A percentile compares a stretch with the other conserved stretches of the same genome.
Evolutionary conservation across 2,888 invertebrate genomes (phyloP).

Genomic region (Allophyes oxyacanthae): DNA sequence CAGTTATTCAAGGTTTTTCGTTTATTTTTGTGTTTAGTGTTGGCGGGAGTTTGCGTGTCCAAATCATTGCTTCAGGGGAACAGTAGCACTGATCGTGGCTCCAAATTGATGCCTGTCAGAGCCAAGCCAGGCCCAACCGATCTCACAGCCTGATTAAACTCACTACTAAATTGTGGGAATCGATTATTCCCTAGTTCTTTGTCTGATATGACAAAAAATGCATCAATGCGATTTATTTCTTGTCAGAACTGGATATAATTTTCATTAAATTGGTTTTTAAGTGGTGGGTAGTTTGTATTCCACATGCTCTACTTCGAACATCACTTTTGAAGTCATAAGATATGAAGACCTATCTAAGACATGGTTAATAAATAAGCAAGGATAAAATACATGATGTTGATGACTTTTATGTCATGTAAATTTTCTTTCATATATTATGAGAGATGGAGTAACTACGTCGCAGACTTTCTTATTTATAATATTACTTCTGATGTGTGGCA

Average conservation of each 20-base stretch:
- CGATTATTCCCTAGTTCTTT: slow-evolving; percentile 60
- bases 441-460: neutral
- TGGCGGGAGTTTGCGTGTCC: slow-evolving; percentile 69
- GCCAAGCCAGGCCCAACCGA: slow-evolving; percentile 53
- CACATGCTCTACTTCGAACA: slow-evolving; percentile 1
- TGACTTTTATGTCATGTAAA: neutral
- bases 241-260: slow-evolving; percentile 16
- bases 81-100: slow-evolving; percentile 72
- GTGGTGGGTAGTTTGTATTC: slow-evolving; percentile 25
- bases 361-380: neutral
- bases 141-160: slow-evolving; percentile 64
- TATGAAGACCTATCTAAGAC: slow-evolving; percentile 3
- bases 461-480: slow-evolving; percentile 5
- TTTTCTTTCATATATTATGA: neutral
- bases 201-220: slow-evolving; percentile 45
- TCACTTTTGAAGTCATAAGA: neutral
- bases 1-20: neutral
- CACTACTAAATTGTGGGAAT: slow-evolving; percentile 76
- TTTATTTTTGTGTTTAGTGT: slow-evolving; percentile 21
- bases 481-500: slow-evolving; percentile 17
- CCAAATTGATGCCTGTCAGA: slow-evolving; percentile 80
- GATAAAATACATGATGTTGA: too few species aligned
- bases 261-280: slow-evolving; percentile 27
- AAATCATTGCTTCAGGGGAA: slow-evolving; percentile 70
- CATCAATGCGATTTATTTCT: slow-evolving; percentile 23